phyloP scores from a whole-genome alignment of 2,113 vertebrate species.

The Paramisgurnus dabryanus region DNA sequence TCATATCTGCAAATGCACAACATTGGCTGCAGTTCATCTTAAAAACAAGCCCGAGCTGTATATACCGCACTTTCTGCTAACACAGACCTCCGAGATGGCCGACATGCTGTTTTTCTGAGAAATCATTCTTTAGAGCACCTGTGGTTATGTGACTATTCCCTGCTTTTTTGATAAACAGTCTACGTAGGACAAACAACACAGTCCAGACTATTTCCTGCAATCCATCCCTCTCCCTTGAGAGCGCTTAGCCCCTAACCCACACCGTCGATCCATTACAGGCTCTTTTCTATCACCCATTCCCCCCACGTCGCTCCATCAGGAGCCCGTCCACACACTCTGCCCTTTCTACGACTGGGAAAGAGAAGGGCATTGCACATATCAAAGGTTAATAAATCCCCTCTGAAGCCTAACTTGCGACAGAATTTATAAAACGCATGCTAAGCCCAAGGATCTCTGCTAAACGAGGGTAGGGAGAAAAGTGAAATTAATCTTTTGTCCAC shows the following conservation, averaged over 20 bases:
- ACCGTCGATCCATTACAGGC: background rate
- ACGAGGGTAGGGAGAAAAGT: constrained; percentile 7
- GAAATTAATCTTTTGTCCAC: constrained; percentile 45
- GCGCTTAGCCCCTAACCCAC: constrained; percentile 20
- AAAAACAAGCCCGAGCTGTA: constrained; percentile 6
- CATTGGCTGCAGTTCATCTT: background rate
- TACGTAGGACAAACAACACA: constrained; percentile 23
- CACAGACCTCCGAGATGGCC: background rate
- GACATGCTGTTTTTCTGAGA: constrained; percentile 8
- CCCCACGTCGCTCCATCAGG: constrained; percentile 17
- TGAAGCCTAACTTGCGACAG: constrained; percentile 35
- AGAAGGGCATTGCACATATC: constrained; percentile 26
- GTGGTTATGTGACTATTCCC: constrained; percentile 6
- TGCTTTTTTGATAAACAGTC: constrained; percentile 22
- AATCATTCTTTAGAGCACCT: constrained; percentile 24
- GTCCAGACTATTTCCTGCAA: constrained; percentile 19
- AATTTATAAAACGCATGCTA: constrained; percentile 18
- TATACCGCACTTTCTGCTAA: background rate
- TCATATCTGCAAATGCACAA: background rate
- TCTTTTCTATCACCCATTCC: constrained; percentile 10
- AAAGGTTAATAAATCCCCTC: constrained; percentile 42
- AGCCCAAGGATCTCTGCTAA: background rate
- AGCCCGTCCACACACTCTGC: constrained; percentile 19
- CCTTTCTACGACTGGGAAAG: constrained; percentile 16
- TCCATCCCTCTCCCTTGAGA: constrained; percentile 17